These are phyloP conservation scores for Phaetusa simplex DNA, from an alignment of 2,113 vertebrate genomes.

Conservation along the genomic window DNA sequence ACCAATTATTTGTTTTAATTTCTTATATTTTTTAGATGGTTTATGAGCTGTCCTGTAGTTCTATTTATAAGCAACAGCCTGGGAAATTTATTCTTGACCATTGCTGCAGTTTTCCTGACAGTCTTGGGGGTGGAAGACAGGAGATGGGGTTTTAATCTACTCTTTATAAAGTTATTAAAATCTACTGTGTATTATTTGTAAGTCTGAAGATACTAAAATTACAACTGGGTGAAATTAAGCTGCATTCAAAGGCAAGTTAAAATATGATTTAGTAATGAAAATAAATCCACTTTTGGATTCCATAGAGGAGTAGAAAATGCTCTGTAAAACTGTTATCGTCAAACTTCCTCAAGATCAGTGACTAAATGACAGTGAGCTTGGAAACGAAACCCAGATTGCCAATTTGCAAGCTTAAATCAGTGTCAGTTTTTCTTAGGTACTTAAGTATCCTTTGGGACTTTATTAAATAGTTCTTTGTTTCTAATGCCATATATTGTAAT, in stretches of 20 bases:
- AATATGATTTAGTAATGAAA: not conserved
- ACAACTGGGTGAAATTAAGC: not conserved
- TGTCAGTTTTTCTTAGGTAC: not conserved
- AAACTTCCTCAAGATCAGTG: not conserved
- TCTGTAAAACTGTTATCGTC: not conserved
- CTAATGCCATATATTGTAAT: not conserved
- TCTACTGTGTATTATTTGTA: not conserved
- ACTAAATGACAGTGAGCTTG: not conserved
- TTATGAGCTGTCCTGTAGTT: not conserved
- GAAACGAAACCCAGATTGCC: not conserved
- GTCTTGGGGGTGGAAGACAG: not conserved
- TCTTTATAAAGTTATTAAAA: not conserved
- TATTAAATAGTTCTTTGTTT: not conserved
- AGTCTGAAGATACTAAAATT: not conserved
- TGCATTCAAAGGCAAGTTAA: not conserved
- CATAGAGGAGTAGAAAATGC: not conserved
- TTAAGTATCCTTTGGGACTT: not conserved
- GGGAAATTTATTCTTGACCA: not conserved
- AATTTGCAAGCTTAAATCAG: not conserved
- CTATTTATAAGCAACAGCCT: not conserved
- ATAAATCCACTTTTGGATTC: not conserved
- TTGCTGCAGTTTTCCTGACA: not conserved
- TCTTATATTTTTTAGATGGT: not conserved
- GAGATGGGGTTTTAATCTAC: not conserved
- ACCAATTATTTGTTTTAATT: not conserved